A percentile compares a stretch with the other conserved stretches of the same genome.
phyloP scores from a whole-genome alignment of 1,140 invertebrate species.

The Macrotrachela quadricornifera region DNA sequence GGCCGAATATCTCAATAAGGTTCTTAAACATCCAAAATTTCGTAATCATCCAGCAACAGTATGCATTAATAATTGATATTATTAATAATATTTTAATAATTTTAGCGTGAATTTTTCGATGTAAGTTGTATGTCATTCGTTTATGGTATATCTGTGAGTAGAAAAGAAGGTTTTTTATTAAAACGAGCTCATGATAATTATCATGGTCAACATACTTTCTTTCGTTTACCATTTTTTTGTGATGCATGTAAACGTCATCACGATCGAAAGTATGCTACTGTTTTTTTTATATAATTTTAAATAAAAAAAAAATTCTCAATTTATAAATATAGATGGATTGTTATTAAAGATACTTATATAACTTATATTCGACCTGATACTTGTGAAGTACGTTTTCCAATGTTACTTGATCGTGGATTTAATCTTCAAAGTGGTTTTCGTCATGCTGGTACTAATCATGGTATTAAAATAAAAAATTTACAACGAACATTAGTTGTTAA shows the following conservation, averaged over 20 bases:
- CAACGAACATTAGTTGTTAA: slow-evolving; percentile 2
- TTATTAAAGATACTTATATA: slow-evolving; percentile 7
- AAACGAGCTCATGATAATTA: slow-evolving; percentile 51
- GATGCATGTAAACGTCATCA: too few relatives aligned
- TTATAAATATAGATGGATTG: slow-evolving; percentile 11
- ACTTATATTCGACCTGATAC: slow-evolving; percentile 22
- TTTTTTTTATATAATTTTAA: too few relatives aligned
- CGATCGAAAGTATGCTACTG: too few relatives aligned
- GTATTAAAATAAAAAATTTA: slow-evolving; percentile 4
- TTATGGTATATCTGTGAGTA: too few relatives aligned
- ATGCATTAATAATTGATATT: too few relatives aligned
- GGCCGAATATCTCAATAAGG: too few relatives aligned
- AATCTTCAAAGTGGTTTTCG: neutral
- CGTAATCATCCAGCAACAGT: too few relatives aligned
- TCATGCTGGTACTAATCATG: slow-evolving; percentile 18
- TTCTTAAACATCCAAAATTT: too few relatives aligned
- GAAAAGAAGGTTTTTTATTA: slow-evolving; percentile 7
- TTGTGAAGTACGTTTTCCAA: slow-evolving; percentile 8
- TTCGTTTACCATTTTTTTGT: neutral
- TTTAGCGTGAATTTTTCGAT: too few relatives aligned
- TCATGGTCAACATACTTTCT: neutral
- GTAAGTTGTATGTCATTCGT: too few relatives aligned
- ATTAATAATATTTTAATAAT: too few relatives aligned
- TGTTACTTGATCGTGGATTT: slow-evolving; percentile 5
- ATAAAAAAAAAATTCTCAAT: too few relatives aligned